Evolutionary conservation across 2,113 vertebrate species (phyloP).

Genomic region (Coptodon bakossiorum): DNA sequence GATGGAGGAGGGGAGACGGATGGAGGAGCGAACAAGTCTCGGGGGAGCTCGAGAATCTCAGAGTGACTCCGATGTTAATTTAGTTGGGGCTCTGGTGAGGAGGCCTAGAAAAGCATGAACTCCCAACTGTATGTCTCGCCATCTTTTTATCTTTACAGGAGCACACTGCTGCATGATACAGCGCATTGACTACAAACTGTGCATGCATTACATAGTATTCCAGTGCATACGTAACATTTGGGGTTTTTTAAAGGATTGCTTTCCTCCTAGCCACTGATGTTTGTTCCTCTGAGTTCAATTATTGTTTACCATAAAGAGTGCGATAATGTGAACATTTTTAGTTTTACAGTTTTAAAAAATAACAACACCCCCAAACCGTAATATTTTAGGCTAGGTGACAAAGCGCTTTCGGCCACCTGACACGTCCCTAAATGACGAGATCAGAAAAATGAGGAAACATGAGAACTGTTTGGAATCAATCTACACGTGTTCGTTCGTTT

Average conservation of each 20-base stretch:
- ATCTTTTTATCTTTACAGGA: not conserved
- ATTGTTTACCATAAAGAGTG: not conserved
- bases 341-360: not conserved
- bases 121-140: not conserved
- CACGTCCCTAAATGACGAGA: not conserved
- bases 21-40: slow-evolving; percentile 19
- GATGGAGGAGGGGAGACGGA: not conserved
- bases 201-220: not conserved
- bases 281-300: not conserved
- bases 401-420: not conserved
- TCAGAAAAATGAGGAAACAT: not conserved
- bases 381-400: not conserved
- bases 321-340: not conserved
- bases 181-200: not conserved
- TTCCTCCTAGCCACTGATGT: not conserved
- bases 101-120: slow-evolving; percentile 49
- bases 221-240: not conserved
- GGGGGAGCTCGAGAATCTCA: slow-evolving; percentile 26
- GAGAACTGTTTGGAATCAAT: not conserved
- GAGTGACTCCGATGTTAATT: slow-evolving; percentile 62
- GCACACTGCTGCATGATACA: not conserved
- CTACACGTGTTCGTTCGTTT: not conserved
- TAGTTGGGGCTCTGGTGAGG: slow-evolving; percentile 46
- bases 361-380: not conserved
- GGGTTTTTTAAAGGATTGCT: not conserved